Evolutionary conservation across 2,797 vertebrate genomes (phyloP), one percentile per base, ranked within the genome.

Genomic region (Acrossocheilus fasciatus): DNA sequence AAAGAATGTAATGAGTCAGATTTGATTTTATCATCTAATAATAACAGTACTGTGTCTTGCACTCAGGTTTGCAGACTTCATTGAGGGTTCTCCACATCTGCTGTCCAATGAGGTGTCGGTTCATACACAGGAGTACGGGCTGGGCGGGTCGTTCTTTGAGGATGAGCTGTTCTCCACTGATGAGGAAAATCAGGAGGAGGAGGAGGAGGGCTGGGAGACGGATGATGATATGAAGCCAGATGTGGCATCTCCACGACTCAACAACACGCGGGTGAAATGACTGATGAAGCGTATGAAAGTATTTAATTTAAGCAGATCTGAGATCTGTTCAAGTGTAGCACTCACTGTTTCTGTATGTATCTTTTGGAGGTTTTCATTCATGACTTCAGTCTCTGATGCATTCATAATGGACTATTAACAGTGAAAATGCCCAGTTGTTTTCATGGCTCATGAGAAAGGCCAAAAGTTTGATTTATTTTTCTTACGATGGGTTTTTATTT

Each of bases 1-100:
- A 54, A 54, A 54, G 10, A 78, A 26, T 17, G 2, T 6, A 36
- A 57, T 36, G 10, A 2, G 7, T 54, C 7, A 0, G 20, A 39
- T 39, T 77, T 77, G 9, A 76, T 76, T 57, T 77, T 39, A 34
- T 50, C 5, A 4, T 54, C 47, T 77, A 39, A 39, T 54, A 57
- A 41, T 54, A 57, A 41, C 39, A 3, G 0, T 41, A 30, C 43
- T 12, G 14, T 66, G 64, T 68, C 26, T 81, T 41, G 30, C 20
- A 30, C 75, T 69, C 91, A 99, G 98, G 94, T 99, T 99, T 94
- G 98, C 98, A 41, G 98, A 98, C 84, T 99, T 99, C 64, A 92
- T 99, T 6, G 96, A 97, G 88, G 98, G 98, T 0, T 96, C 97
- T 18, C 95, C 92, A 36, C 98, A 99, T 36, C 88, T 99, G 89